Percentiles rank a stretch among this genome's conserved stretches.
Conservation (phyloP, 2,888 invertebrate species). For the Megalurothrips usitatus region DNA sequence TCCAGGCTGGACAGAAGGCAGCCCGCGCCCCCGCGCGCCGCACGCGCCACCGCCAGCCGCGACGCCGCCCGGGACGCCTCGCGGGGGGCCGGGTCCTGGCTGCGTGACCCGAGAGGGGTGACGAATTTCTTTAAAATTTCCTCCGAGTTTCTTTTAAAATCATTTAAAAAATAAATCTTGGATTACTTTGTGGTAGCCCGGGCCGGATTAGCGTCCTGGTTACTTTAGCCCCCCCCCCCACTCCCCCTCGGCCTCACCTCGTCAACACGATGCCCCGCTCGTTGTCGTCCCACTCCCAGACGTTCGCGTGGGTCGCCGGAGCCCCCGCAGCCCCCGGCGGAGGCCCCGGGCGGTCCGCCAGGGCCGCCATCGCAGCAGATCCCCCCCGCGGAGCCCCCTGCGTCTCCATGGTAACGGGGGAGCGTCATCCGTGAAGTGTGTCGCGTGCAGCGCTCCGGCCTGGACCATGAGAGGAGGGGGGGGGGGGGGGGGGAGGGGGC, state of each 20-base stretch:
- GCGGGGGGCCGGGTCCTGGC: background rate
- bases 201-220: no score
- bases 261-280: background rate
- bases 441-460: background rate
- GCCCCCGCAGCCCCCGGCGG: background rate
- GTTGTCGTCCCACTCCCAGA: constrained; percentile 5
- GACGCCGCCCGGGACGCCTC: background rate
- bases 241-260: background rate
- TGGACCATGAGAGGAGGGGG: background rate
- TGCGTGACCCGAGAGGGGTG: background rate
- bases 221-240: no score
- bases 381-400: background rate
- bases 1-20: background rate
- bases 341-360: background rate
- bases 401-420: background rate
- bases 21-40: background rate
- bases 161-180: no score
- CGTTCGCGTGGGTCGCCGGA: background rate
- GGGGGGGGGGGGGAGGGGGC: no score
- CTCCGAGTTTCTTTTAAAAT: no score
- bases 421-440: no score
- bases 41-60: background rate
- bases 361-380: background rate
- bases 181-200: no score
- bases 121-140: background rate